A percentile compares a stretch with the other conserved stretches of the same genome.
Evolutionary conservation across 2,797 vertebrate genomes (phyloP).

Genomic region (Dipus sagitta): DNA sequence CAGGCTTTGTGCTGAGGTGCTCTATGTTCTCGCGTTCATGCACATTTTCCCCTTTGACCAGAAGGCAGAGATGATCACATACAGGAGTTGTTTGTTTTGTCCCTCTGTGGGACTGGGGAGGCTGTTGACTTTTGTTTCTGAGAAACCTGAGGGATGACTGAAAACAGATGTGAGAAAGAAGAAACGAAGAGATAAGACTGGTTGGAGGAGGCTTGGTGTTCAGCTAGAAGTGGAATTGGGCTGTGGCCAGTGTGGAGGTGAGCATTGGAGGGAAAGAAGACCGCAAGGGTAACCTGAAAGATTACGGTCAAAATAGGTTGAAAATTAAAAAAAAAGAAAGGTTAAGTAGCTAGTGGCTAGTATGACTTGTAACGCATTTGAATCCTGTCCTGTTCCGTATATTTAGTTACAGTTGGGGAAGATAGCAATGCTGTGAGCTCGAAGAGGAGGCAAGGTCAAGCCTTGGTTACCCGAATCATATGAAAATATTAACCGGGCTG

Average conservation of each 20-base stretch:
- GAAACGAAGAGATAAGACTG: not conserved
- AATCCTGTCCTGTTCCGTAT: not conserved
- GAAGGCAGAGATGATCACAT: not conserved
- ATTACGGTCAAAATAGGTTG: not conserved
- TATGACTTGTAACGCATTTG: not conserved
- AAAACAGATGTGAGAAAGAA: conserved; percentile 24
- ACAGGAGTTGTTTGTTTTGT: conserved; percentile 3
- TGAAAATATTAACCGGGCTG: not conserved
- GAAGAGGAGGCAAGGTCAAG: not conserved
- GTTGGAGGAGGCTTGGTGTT: not conserved
- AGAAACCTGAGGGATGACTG: not conserved
- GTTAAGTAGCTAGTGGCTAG: not conserved
- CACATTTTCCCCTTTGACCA: not conserved
- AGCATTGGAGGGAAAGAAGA: not conserved
- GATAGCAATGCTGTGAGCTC: not conserved
- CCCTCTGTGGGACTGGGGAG: not conserved
- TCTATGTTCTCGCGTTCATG: not conserved
- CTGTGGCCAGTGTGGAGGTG: not conserved
- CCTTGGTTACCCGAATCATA: not conserved
- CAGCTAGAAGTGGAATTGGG: not conserved
- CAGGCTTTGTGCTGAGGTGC: not conserved
- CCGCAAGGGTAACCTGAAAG: not conserved
- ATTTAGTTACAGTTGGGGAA: not conserved
- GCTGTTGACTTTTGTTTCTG: not conserved
- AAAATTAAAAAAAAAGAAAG: not conserved